Evolutionary conservation across 2,113 vertebrate genomes (phyloP).

Genomic region (Eretmochelys imbricata): DNA sequence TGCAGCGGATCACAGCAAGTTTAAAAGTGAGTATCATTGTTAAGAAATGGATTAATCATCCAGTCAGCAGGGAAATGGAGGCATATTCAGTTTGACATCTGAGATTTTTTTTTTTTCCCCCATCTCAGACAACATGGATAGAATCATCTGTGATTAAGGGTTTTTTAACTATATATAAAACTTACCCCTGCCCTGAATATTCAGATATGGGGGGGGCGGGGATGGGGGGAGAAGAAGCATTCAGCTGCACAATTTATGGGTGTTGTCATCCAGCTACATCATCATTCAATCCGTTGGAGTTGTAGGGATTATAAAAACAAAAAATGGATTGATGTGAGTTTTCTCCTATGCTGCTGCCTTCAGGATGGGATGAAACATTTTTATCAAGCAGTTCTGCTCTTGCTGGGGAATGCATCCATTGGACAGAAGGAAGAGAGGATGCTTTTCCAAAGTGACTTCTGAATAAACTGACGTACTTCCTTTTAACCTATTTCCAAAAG

Average conservation of each 20-base stretch:
- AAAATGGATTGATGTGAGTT: background rate
- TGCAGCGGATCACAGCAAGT: conserved; percentile 90
- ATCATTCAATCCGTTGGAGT: background rate
- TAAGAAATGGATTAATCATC: background rate
- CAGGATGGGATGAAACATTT: background rate
- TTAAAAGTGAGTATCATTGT: conserved; percentile 89
- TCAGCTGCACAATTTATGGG: background rate
- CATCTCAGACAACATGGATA: background rate
- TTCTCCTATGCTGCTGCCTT: background rate
- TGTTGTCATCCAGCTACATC: background rate
- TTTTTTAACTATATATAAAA: background rate
- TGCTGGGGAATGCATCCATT: background rate
- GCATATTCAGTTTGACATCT: background rate
- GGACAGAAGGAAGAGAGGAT: background rate
- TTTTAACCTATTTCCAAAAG: background rate
- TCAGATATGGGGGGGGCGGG: background rate
- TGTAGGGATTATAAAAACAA: background rate
- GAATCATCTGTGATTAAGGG: background rate
- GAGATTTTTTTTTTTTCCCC: background rate
- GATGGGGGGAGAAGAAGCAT: background rate
- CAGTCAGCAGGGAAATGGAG: background rate
- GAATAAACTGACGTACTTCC: background rate
- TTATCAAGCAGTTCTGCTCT: background rate
- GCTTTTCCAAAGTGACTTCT: background rate
- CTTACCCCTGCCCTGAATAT: background rate